A percentile compares a stretch with the other conserved stretches of the same genome.
These are phyloP conservation scores for Salpingus planirostris DNA, from an alignment of 2,888 invertebrate species.

Conservation along the genomic window DNA sequence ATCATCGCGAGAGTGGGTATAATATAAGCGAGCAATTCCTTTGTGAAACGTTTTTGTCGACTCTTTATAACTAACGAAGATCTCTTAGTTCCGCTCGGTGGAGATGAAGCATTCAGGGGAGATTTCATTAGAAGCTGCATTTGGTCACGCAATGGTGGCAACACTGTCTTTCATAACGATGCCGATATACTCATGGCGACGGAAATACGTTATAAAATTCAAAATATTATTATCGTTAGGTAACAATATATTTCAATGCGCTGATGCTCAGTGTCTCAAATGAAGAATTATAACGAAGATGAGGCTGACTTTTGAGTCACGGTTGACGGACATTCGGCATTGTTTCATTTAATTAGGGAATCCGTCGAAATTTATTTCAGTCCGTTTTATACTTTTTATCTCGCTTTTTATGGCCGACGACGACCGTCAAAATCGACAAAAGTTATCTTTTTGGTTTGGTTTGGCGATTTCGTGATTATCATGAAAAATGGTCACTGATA, in stretches of 20 bases:
- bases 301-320: neutral
- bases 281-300: neutral
- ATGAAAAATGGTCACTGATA: no score
- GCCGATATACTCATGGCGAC: constrained; percentile 6
- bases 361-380: no score
- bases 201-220: constrained; percentile 9
- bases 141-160: constrained; percentile 17
- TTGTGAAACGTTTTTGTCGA: constrained; percentile 1
- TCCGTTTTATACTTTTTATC: no score
- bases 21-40: constrained; percentile 1
- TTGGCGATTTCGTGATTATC: no score
- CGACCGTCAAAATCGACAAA: no score
- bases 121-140: constrained; percentile 9
- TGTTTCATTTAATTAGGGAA: no score
- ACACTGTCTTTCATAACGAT: constrained; percentile 30
- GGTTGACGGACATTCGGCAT: no score
- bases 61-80: constrained; percentile 3
- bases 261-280: no score
- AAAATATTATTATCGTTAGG: constrained; percentile 10
- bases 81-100: constrained; percentile 7
- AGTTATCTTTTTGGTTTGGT: no score
- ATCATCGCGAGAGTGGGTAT: no score
- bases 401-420: no score
- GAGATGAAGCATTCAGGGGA: constrained; percentile 8
- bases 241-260: no score